Base-by-base conservation (phyloP, 2,888 invertebrate genomes). In the Eristalis intricaria region DNA sequence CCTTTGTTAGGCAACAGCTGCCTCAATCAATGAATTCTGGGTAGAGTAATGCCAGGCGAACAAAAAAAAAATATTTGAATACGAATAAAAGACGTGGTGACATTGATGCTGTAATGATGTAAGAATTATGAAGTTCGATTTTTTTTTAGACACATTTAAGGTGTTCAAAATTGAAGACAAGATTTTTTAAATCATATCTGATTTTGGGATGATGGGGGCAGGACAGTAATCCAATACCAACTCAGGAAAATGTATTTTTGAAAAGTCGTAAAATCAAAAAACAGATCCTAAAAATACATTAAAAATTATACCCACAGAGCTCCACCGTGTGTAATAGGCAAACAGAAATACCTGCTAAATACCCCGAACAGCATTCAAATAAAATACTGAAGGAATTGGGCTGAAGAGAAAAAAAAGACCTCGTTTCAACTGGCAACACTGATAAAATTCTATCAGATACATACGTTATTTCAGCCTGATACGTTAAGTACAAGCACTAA, bases 401-500 rank as follows among this genome's bases (percentile, higher is more conserved):
- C 19, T 43, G 43, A 43, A 40, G 13, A 15, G 15, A 43, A n/a
- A 43, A 43, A 7, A 43, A 43, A 15, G 58, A 22, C 8, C 65
- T 1, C 13, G 43, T 40, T 66, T 66, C 64, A 70, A 70, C 77
- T 78, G 77, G 77, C 77, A 78, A 78, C 77, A 70, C 77, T 38
- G 35, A 50, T 50, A 10, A 19, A 60, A 15, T 64, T 15, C 40
- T 68, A 56, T 58, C 35, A 66, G 66, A 76, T 60, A 66, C 69
- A 69, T n/a, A 61, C 32, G 43, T 38, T 23, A 22, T 50, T 77
- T 10, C 19, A 19, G 76, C n/a, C 43, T 13, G 32, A 77, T 63
- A 69, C 69, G 66, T 76, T 40, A 13, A 35, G 58, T 22, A 38
- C n/a, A 50, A 50, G 50, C 50, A 50, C 19, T 8, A 23, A 22